Conservation (phyloP, 2,113 vertebrate species). For the Hylia prasina region DNA sequence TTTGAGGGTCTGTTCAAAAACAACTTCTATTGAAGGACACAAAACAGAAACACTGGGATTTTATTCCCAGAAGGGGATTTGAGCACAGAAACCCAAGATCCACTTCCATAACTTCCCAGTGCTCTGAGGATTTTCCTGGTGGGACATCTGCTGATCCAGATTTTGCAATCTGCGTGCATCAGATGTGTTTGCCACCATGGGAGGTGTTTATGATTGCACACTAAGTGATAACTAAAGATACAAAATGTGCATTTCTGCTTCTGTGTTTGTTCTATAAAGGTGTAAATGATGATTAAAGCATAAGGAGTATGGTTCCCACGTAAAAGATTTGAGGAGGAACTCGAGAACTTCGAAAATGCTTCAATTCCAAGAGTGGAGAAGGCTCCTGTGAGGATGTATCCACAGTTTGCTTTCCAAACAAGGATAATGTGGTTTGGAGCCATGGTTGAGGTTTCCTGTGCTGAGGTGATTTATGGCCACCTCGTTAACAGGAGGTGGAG, state of each 20-base stretch:
- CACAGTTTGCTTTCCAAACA: not conserved
- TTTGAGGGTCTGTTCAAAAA: not conserved
- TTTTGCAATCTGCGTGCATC: not conserved
- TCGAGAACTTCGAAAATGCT: not conserved
- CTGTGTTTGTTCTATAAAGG: not conserved
- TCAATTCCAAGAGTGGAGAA: not conserved
- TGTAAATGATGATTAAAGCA: not conserved
- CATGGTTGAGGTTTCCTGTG: not conserved
- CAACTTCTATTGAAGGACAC: not conserved
- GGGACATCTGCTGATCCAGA: not conserved
- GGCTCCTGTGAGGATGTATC: not conserved
- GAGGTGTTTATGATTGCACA: not conserved
- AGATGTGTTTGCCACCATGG: not conserved
- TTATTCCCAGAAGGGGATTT: not conserved
- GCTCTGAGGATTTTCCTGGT: not conserved
- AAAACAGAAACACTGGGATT: not conserved
- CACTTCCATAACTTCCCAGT: not conserved
- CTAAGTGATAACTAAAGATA: not conserved
- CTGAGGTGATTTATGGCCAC: not conserved
- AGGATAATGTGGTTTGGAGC: not conserved
- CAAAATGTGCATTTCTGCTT: not conserved
- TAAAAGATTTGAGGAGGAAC: not conserved
- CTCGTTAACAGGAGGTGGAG: not conserved
- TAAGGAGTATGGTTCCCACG: not conserved
- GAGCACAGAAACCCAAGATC: not conserved